Evolutionary conservation across 2,888 invertebrate genomes (phyloP).

Genomic region (Coelinius sp.): DNA sequence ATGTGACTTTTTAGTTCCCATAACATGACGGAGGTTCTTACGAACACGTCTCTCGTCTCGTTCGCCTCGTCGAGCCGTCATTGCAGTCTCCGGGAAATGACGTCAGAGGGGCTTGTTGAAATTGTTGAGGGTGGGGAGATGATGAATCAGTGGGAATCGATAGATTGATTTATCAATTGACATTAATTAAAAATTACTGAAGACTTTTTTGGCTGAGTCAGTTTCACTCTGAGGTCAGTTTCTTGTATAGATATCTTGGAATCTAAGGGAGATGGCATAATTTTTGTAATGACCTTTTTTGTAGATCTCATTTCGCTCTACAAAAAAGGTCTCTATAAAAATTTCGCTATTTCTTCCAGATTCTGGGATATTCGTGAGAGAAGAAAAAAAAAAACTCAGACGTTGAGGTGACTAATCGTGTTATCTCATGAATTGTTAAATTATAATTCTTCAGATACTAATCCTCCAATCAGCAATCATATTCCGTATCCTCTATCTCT

Average conservation of each 20-base stretch:
- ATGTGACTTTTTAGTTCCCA: constrained; percentile 43
- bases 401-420: too few relatives aligned
- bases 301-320: too few relatives aligned
- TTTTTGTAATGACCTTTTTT: neutral
- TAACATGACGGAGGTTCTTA: constrained; percentile 38
- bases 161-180: neutral
- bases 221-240: too few relatives aligned
- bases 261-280: constrained; percentile 9
- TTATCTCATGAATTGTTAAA: too few relatives aligned
- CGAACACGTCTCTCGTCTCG: neutral
- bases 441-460: neutral
- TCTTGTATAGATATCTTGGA: too few relatives aligned
- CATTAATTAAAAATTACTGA: too few relatives aligned
- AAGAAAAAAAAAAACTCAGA: too few relatives aligned
- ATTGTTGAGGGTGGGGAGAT: constrained; percentile 36
- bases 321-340: neutral
- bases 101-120: constrained; percentile 54
- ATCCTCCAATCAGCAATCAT: neutral
- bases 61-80: constrained; percentile 24
- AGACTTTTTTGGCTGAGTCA: too few relatives aligned
- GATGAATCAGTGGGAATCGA: constrained; percentile 41
- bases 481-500: constrained; percentile 23
- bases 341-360: neutral
- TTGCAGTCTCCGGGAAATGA: constrained; percentile 63
- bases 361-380: neutral